These are phyloP conservation scores for Plagodis dolabraria DNA, from an alignment of 2,888 invertebrate species.

Conservation along the genomic window DNA sequence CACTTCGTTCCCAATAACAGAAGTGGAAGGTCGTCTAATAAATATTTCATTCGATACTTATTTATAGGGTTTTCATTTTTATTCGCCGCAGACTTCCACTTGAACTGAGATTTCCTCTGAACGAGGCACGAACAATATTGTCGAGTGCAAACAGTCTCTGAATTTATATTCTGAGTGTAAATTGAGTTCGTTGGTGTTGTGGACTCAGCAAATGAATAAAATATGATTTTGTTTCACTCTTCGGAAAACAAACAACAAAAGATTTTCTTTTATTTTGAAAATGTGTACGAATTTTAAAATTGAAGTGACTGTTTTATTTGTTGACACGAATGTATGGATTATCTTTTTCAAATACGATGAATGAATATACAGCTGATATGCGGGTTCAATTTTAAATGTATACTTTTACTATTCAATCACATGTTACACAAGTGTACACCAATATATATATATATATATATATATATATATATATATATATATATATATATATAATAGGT, in stretches of 20 bases:
- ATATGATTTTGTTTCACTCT: constrained; percentile 22
- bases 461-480: too few species aligned
- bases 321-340: too few species aligned
- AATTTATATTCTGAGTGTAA: constrained; percentile 40
- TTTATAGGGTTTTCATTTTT: constrained; percentile 41
- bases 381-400: too few species aligned
- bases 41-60: constrained; percentile 24
- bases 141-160: constrained; percentile 39
- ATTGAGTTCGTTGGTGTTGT: constrained; percentile 31
- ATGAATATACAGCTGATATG: too few species aligned
- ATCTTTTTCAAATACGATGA: too few species aligned
- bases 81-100: constrained; percentile 42
- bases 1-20: constrained; percentile 14
- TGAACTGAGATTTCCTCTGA: constrained; percentile 46
- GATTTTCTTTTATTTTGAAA: not conserved
- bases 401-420: too few species aligned
- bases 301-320: too few species aligned
- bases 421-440: too few species aligned
- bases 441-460: too few species aligned
- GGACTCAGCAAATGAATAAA: constrained; percentile 31
- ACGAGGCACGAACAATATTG: constrained; percentile 44
- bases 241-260: not conserved
- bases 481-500: too few species aligned
- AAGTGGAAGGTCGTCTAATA: constrained; percentile 17
- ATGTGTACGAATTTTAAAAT: not conserved